phyloP scores from a whole-genome alignment of 2,797 vertebrate genomes.

The Poeciliopsis gracilis region DNA sequence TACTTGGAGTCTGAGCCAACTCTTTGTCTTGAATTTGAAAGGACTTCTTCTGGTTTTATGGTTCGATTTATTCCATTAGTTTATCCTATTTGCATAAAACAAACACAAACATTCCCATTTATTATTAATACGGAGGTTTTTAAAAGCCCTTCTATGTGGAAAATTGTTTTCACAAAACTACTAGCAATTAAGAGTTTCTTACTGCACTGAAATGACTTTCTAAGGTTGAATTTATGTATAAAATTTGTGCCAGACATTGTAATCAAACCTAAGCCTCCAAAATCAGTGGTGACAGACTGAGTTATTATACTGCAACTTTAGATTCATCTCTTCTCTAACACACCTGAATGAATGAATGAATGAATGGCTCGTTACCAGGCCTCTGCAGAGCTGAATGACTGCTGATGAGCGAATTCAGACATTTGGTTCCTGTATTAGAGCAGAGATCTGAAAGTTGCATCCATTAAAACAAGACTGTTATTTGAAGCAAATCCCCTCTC shows the following conservation, averaged over 20 bases:
- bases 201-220: background rate
- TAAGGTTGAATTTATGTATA: background rate
- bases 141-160: background rate
- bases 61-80: conserved; percentile 40
- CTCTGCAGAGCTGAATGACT: background rate
- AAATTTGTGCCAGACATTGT: background rate
- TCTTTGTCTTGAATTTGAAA: conserved; percentile 36
- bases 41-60: conserved; percentile 30
- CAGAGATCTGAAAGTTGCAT: background rate
- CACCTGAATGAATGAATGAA: background rate
- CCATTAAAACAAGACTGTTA: background rate
- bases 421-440: background rate
- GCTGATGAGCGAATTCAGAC: background rate
- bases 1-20: conserved; percentile 33
- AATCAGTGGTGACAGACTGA: background rate
- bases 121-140: background rate
- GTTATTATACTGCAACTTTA: background rate
- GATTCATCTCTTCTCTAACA: background rate
- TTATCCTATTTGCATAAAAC: conserved; percentile 26
- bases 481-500: background rate
- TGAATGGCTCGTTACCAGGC: background rate
- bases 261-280: background rate
- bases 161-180: background rate
- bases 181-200: background rate
- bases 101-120: background rate